Evolutionary conservation across 2,888 invertebrate species (phyloP).

Genomic region (Drosophila niveifrons): DNA sequence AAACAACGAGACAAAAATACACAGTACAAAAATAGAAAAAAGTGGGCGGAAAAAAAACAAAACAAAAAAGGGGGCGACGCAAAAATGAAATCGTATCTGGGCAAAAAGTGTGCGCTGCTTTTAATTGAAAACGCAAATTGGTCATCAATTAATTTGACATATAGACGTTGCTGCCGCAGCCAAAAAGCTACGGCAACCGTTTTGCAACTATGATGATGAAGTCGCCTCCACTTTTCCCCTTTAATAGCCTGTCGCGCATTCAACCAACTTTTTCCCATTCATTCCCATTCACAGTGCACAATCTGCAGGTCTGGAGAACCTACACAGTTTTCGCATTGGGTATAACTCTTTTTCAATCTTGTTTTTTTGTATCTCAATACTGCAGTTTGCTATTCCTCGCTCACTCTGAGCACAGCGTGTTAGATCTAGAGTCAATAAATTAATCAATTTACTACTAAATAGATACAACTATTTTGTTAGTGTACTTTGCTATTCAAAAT

Average conservation of each 20-base stretch:
- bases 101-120: constrained; percentile 68
- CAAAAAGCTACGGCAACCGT: constrained; percentile 57
- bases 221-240: background rate
- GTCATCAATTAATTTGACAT: constrained; percentile 80
- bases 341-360: background rate
- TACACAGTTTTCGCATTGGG: background rate
- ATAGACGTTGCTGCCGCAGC: constrained; percentile 51
- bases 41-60: constrained; percentile 32
- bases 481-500: no score
- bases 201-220: constrained; percentile 51
- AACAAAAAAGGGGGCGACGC: constrained; percentile 55
- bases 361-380: background rate
- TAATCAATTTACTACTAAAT: no score
- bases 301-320: constrained; percentile 1
- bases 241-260: background rate
- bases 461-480: no score
- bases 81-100: constrained; percentile 69
- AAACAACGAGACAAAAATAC: constrained; percentile 40
- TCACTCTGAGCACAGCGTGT: no score
- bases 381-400: background rate
- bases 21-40: constrained; percentile 73
- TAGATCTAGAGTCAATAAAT: no score
- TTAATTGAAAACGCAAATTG: constrained; percentile 80
- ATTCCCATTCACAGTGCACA: constrained; percentile 9
- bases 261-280: constrained; percentile 6